Percentiles rank a stretch among this genome's conserved stretches.
phyloP scores from a whole-genome alignment of 1,140 invertebrate genomes.

The Brachionus plicatilis region DNA sequence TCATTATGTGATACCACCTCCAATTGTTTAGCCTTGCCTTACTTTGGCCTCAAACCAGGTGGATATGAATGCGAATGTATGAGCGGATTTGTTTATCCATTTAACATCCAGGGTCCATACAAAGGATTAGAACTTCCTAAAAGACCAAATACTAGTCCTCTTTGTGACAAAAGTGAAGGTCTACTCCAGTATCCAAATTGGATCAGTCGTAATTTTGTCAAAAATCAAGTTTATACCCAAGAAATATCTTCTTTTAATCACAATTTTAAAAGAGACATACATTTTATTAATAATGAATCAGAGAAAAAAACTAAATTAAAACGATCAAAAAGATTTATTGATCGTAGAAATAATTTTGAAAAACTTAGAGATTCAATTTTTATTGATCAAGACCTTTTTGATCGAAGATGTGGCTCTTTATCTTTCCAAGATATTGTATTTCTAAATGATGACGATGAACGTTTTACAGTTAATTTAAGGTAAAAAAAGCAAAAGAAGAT shows the following conservation, averaged over 20 bases:
- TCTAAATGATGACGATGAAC: conserved; percentile 37
- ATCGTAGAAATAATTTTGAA: conserved; percentile 36
- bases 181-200: conserved; percentile 35
- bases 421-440: not conserved
- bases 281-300: not conserved
- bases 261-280: conserved; percentile 8
- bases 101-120: conserved; percentile 15
- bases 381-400: not conserved
- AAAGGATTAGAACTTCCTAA: not conserved
- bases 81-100: conserved; percentile 2
- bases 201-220: not conserved
- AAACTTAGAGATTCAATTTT: conserved; percentile 32
- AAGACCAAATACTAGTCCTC: not conserved
- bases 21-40: not conserved
- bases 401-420: not conserved
- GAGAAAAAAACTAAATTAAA: not conserved
- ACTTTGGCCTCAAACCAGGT: conserved; percentile 21
- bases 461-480: not conserved
- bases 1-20: conserved; percentile 15
- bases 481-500: not conserved
- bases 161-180: conserved; percentile 16
- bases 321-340: conserved; percentile 18
- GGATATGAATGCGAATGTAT: conserved; percentile 30
- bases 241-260: not conserved
- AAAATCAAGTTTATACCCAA: not conserved